Evolutionary conservation across 2,888 invertebrate species (phyloP), one percentile per base, ranked within the genome.

Genomic region (Polydesmus complanatus): DNA sequence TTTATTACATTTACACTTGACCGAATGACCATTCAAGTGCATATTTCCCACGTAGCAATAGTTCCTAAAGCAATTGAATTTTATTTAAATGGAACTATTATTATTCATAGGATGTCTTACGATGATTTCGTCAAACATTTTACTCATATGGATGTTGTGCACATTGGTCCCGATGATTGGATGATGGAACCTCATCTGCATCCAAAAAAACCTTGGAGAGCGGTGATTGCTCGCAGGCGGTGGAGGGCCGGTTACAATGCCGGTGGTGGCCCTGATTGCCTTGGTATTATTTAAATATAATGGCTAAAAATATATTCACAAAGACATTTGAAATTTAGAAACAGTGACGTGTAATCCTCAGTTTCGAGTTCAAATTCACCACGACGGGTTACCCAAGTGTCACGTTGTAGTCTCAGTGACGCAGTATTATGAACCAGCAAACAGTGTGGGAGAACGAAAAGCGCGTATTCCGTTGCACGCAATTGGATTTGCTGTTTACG

Each of bases 161-260:
- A 85, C 72, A 80, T 86, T 65, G 85, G 84, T 11, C 86, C 86
- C 18, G 86, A 86, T 71, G 84, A 84, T 72, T 84, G 85, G 84
- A 78, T 83, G 80, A 73, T 78, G 67, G 84, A 84, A 72, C 78
- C 81, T 21, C 81, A 82, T 47, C 76, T 84, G 66, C 83, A 81
- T 70, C 79, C 80, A 55, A 80, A 80, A 69, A 81, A 82, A 70
- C 84, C 83, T 23, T 84, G 83, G 84, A 76, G 83, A 65, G 84
- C 84, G 57, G 83, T 85, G 69, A 73, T 83, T 68, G 82, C 85
- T 62, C 75, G 85, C 66, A 73, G 83, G 66, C 74, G 83, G 69
- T 82, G 86, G 85, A 74, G 83, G 64, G 73, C 77, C 65, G 82
- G 84, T 21, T 83, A 83, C 74, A 85, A 83, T 74, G 84, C 84